phyloP scores from a whole-genome alignment of 2,797 vertebrate genomes.

The Karalla daura region DNA sequence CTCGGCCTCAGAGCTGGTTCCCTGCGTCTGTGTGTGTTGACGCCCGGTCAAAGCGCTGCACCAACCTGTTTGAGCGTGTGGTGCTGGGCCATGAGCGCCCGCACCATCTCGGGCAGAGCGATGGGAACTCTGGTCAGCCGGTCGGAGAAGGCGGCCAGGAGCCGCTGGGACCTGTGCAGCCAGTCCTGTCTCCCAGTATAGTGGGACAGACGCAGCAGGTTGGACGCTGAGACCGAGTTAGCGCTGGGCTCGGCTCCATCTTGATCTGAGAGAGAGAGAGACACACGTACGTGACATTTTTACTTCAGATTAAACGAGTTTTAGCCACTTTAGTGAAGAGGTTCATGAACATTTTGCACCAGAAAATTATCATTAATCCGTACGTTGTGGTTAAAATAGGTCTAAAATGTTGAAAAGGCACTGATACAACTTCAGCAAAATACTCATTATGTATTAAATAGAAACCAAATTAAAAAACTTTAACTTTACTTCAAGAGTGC shows the following conservation, averaged over 20 bases:
- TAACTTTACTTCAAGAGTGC: no score
- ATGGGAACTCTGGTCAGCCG: conserved; percentile 88
- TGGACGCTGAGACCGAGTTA: conserved; percentile 90
- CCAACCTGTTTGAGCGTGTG: conserved; percentile 89
- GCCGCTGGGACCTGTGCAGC: conserved; percentile 83
- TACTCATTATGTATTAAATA: no score
- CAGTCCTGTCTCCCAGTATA: conserved; percentile 87
- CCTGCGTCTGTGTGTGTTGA: no score
- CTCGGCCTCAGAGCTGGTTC: no score
- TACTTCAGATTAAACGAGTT: neutral
- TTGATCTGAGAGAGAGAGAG: conserved; percentile 84
- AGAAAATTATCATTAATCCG: neutral
- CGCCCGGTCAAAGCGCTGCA: neutral
- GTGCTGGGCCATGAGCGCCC: conserved; percentile 86
- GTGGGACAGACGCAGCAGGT: conserved; percentile 89
- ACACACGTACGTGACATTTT: neutral
- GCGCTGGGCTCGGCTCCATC: conserved; percentile 93
- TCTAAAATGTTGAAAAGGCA: no score
- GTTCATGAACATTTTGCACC: no score
- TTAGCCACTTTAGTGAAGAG: no score
- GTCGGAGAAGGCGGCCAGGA: conserved; percentile 90
- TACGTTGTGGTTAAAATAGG: no score
- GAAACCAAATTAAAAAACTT: no score
- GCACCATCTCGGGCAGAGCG: conserved; percentile 91
- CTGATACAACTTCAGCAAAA: no score